Conservation (phyloP, 1,140 invertebrate species). For the Drosophila eugracilis region DNA sequence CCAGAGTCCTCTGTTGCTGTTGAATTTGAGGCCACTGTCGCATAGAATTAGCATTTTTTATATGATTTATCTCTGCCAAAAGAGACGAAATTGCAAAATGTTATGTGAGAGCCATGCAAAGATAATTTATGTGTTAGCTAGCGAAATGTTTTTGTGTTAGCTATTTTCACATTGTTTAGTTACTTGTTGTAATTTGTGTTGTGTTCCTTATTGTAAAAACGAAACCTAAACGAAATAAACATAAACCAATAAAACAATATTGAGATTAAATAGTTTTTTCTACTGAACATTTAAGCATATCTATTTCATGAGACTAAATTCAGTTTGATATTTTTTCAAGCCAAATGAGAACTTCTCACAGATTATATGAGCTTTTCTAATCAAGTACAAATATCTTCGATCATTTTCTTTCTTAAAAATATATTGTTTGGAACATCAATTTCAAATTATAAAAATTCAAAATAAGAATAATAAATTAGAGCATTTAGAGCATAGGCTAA, state of each 20-base stretch:
- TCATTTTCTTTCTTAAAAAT: too few species aligned
- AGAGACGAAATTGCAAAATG: constrained; percentile 26
- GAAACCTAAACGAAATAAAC: constrained; percentile 12
- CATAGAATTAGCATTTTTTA: constrained; percentile 79
- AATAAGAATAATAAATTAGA: too few species aligned
- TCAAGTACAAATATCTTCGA: too few species aligned
- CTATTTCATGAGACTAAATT: not conserved
- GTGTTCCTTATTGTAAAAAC: constrained; percentile 30
- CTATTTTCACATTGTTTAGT: constrained; percentile 62
- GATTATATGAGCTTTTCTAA: too few species aligned
- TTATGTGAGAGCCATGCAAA: constrained; percentile 43
- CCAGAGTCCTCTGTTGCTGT: constrained; percentile 32
- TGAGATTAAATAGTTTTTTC: too few species aligned
- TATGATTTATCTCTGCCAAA: constrained; percentile 68
- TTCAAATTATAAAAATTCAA: not conserved
- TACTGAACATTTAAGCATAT: not conserved
- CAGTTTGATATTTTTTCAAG: not conserved
- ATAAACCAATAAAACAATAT: not conserved
- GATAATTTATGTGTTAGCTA: constrained; percentile 76
- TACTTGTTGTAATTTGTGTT: constrained; percentile 67
- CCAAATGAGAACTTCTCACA: too few species aligned
- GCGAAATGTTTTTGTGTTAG: constrained; percentile 73
- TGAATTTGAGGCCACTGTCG: constrained; percentile 59
- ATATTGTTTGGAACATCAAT: too few species aligned
- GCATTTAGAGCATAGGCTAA: too few species aligned